phyloP scores from a whole-genome alignment of 1,140 invertebrate genomes.

The Drosophila lacertosa region DNA sequence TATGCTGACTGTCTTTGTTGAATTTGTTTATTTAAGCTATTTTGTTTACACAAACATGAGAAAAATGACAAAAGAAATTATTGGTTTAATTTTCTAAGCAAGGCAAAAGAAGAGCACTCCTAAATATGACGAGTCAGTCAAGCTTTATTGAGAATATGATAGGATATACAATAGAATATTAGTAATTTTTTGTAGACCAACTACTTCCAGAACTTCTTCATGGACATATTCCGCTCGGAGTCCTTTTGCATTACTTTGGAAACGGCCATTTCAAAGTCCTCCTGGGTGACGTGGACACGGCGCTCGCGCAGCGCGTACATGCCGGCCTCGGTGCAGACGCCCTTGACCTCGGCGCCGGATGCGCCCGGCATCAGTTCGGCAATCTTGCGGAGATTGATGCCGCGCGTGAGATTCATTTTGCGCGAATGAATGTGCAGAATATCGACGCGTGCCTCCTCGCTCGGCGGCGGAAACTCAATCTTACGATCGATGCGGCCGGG shows the following conservation, averaged over 20 bases:
- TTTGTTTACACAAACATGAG: too few species aligned
- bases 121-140: not conserved
- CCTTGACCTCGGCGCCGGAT: constrained; percentile 90
- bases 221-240: constrained; percentile 45
- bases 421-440: constrained; percentile 90
- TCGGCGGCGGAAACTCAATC: constrained; percentile 92
- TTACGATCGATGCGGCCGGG: constrained; percentile 93
- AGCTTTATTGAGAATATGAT: not conserved
- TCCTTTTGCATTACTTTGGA: constrained; percentile 96
- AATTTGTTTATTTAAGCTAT: too few species aligned
- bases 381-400: constrained; percentile 90
- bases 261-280: constrained; percentile 98
- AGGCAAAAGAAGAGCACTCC: not conserved
- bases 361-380: constrained; percentile 91
- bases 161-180: not conserved
- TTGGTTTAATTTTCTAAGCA: too few species aligned
- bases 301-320: constrained; percentile 91
- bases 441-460: constrained; percentile 90
- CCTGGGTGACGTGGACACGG: constrained; percentile 94
- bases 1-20: too few species aligned
- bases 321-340: constrained; percentile 91
- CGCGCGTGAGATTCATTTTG: constrained; percentile 91
- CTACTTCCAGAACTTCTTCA: constrained; percentile 53
- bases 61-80: too few species aligned
- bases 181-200: not conserved